Evolutionary conservation across 2,888 invertebrate genomes (phyloP), one percentile per base, ranked within the genome.

Genomic region (Pardosa pseudoannulata): DNA sequence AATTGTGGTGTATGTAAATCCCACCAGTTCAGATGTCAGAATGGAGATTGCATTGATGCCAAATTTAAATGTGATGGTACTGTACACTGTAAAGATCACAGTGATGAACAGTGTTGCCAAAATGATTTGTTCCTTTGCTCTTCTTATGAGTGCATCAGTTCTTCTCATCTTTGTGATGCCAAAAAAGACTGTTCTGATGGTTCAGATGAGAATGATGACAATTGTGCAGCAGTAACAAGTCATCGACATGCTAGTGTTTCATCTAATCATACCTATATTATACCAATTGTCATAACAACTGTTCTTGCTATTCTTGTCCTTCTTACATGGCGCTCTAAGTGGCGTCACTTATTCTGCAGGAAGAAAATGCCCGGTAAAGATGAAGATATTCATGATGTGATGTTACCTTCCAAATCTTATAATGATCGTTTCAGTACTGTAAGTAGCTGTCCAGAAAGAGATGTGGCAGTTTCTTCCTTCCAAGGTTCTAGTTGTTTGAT

Each of bases 11-110:
- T 94, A n/a, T 96, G 96, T 91, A 92, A 93, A 76, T 92, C 94
- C 71, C 92, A 94, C 91, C 93, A 96, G 91, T 96, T 96, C 89
- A 94, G 94, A 0, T 96, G 96, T 90, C 92, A 93, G 73, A 95
- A 94, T 89, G 95, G 95, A 19, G 86, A 82, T n/a, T 92, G 89
- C 89, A 79, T 89, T 9, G 88, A 89, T 50, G 64, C 65, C 28
- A 79, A 82, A 16, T 68, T 87, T 27, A 87, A 90, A 7, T 92
- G 92, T 89, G 92, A 93, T 89, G 91, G 91, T 5, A 86, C 88
- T 19, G 46, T 89, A 32, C 90, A 92, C 76, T 93, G 92, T 89
- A 89, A 89, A 1, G 92, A 92, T 89, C 90, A 91, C 16, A 90
- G 91, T 50, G 92, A 92, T 90, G 92, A 92, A 88, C 73, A 89